Base-by-base conservation (phyloP, 2,797 vertebrate genomes). In the Okamejei kenojei region DNA sequence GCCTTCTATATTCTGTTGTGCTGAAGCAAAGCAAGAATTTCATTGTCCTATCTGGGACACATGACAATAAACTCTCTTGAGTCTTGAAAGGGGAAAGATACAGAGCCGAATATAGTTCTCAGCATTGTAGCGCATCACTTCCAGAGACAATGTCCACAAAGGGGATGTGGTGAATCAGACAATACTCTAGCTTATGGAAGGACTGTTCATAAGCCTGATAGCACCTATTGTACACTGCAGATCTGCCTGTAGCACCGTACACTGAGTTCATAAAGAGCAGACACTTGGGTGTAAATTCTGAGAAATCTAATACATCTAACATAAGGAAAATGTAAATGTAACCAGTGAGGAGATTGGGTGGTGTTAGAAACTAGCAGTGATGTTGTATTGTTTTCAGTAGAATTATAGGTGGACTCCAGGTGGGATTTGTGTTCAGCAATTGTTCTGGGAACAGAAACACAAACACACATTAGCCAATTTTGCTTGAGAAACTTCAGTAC, bases 301-400 rank as follows among this genome's bases (percentile, higher is more conserved):
- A 63, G 54, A 63, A 86, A 86, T 84, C 58, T 54, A 61, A 61
- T n/a, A 86, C 1, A 63, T n/a, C n/a, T 61, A 61, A 17, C 26
- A 63, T 10, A n/a, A 13, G 29, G 61, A 61, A 26, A 86, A 86
- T 61, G 7, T 65, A 73, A 26, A 68, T 7, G 29, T 38, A 35
- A 73, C 21, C n/a, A 91, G 21, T 26, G 45, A 73, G 84, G 10
- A 17, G 65, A 38, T 73, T 45, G 88, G 35, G 35, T 65, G 63
- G 61, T 0, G 15, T n/a, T 68, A 21, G 84, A 91, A 91, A 73
- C 8, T 38, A 32, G 38, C 58, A 86, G 58, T 61, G 13, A 26
- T 32, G 61, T 58, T 63, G 29, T 63, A 61, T 38, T 71, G 88
- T 91, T 91, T 91, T 91, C 38, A 91, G 73, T 38, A 91, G 68